Evolutionary conservation across 1,140 invertebrate genomes (phyloP), one percentile per base, ranked within the genome.

Genomic region (Cotesia chilonis): DNA sequence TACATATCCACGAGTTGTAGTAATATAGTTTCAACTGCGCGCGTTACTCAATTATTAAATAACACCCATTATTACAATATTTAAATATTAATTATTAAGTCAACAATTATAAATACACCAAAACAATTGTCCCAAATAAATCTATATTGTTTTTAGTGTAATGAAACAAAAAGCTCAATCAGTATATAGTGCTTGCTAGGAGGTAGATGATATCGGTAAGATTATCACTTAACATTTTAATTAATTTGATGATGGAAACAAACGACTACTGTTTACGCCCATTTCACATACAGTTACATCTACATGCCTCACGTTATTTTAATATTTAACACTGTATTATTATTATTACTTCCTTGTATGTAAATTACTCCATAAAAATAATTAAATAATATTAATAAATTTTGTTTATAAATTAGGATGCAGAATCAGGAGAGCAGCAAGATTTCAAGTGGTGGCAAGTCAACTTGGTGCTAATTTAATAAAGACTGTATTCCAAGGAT

Each of bases 351-450:
- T 60, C 7, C 3, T 35, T 28, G 4, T 35, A 9, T 28, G 35
- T 28, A 20, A 10, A 28, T 17, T 57, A 12, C 28, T 28, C 28
- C 3, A 28, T 28, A 28, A 28, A 4, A 14, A 4, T 17, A 17
- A 20, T 57, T 57, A 17, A 17, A 17, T 17, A 17, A 17, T 17
- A 17, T 17, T 17, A n/a, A 14, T 57, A 12, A 12, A 57, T 17
- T 63, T 37, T 35, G 60, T 55, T 67, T 70, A 64, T 69, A 6
- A 47, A 47, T 47, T 47, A 47, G 41, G 10, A 47, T 47, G 41
- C 41, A 5, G 41, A 47, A 28, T 28, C 28, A 28, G 28, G 28
- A 47, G 41, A 47, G 41, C 2, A 47, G 7, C 41, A 7, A 47
- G 1, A 47, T 6, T 9, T 47, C 41, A 47, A 47, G 5, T 10